Evolutionary conservation across 2,113 vertebrate species (phyloP).

Genomic region (Lagopus leucura): DNA sequence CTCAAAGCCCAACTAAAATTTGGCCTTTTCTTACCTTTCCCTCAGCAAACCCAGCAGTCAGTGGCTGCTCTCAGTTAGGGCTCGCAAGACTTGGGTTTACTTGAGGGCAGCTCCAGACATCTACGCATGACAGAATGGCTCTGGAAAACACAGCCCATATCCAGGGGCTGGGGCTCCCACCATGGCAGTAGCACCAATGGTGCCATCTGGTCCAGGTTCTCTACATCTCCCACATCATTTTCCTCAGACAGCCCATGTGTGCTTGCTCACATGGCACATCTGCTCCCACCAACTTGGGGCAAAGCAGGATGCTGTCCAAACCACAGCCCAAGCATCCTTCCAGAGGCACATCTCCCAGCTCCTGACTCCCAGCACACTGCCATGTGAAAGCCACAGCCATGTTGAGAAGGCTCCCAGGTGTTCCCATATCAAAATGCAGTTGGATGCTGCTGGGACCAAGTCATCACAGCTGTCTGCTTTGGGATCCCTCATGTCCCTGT

Average conservation of each 20-base stretch:
- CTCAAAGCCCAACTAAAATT: neutral
- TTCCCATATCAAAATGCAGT: neutral
- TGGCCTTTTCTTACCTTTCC: neutral
- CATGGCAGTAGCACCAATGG: neutral
- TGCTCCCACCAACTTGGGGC: neutral
- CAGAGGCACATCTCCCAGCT: neutral
- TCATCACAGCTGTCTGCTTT: neutral
- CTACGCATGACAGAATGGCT: fast-evolving
- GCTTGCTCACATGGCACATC: neutral
- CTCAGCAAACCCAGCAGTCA: neutral
- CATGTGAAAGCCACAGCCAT: neutral
- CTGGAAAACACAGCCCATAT: neutral
- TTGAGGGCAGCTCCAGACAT: neutral
- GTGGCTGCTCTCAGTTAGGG: neutral
- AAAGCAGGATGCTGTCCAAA: neutral
- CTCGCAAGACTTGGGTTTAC: neutral
- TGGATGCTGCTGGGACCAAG: neutral
- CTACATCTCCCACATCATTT: neutral
- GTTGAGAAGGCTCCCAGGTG: neutral
- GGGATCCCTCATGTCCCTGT: neutral
- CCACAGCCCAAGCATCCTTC: neutral
- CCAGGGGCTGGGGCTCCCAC: neutral
- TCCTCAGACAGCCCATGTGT: neutral
- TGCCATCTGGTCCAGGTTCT: neutral
- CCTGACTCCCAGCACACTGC: fast-evolving